phyloP scores from a whole-genome alignment of 2,888 invertebrate genomes.

The Diaperis boleti region DNA sequence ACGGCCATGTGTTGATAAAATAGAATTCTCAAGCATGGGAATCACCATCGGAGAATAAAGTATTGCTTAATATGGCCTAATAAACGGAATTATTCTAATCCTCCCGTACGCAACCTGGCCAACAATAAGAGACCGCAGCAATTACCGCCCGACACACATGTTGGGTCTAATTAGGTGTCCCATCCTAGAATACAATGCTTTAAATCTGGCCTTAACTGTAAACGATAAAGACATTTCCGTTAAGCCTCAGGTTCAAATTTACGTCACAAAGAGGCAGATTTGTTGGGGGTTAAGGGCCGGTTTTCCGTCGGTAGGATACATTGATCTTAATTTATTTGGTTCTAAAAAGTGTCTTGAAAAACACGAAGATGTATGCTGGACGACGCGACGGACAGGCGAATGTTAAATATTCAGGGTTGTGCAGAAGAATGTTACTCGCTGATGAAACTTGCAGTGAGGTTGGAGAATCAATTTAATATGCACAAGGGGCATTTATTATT shows the following conservation, averaged over 20 bases:
- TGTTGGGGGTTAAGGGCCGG: conserved; percentile 9
- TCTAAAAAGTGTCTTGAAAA: conserved; percentile 1
- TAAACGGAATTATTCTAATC: conserved; percentile 20
- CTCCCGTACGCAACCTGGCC: conserved; percentile 4
- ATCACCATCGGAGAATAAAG: conserved; percentile 26
- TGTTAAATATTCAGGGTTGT: conserved; percentile 18
- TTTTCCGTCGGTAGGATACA: not conserved
- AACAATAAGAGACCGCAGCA: conserved; percentile 19
- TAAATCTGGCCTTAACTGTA: conserved; percentile 28
- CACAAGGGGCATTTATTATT: not conserved
- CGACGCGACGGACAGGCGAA: not conserved
- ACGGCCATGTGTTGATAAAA: conserved; percentile 40
- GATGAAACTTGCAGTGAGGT: conserved; percentile 1
- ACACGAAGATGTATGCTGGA: not conserved
- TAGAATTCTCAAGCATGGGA: conserved; percentile 39
- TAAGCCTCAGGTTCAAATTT: conserved; percentile 24
- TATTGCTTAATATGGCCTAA: conserved; percentile 29
- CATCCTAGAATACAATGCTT: conserved; percentile 13
- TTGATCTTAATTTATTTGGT: conserved; percentile 38
- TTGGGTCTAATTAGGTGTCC: conserved; percentile 32
- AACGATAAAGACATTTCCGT: conserved; percentile 31
- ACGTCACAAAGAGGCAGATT: conserved; percentile 26
- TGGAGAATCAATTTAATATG: not conserved
- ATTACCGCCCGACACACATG: conserved; percentile 21
- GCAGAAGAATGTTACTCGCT: not conserved